A percentile compares a stretch with the other conserved stretches of the same genome.
These are phyloP conservation scores for Aphelenchoides bicaudatus DNA, from an alignment of 2,888 invertebrate species.

Conservation along the genomic window DNA sequence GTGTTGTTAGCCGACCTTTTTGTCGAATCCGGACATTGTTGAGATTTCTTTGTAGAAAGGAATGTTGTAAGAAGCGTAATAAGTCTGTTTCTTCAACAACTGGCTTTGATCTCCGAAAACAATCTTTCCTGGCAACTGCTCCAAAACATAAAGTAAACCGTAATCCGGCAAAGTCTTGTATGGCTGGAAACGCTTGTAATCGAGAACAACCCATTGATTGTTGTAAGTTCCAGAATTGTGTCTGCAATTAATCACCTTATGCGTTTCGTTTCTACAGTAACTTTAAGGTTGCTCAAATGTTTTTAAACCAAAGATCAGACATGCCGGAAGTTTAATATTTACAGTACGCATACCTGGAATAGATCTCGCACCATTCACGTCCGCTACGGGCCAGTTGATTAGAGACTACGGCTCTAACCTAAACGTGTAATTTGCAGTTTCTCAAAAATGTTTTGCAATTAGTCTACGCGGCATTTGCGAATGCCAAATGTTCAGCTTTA, in stretches of 20 bases:
- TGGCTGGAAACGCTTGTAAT: constrained; percentile 70
- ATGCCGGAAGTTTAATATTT: constrained; percentile 75
- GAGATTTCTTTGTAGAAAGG: constrained; percentile 70
- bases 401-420: constrained; percentile 77
- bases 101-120: constrained; percentile 53
- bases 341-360: no score
- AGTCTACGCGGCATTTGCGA: no score
- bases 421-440: not conserved
- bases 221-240: constrained; percentile 78
- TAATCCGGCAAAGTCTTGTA: constrained; percentile 58
- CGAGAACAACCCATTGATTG: constrained; percentile 81
- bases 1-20: constrained; percentile 62
- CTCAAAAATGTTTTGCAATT: no score
- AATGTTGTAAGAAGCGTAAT: constrained; percentile 74
- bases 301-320: constrained; percentile 40
- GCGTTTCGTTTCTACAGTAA: constrained; percentile 69
- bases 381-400: constrained; percentile 75
- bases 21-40: constrained; percentile 68
- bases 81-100: constrained; percentile 65
- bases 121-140: constrained; percentile 68
- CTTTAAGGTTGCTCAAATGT: constrained; percentile 63
- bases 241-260: no score
- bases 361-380: constrained; percentile 72
- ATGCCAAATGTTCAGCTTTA: not conserved
- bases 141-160: constrained; percentile 71